phyloP scores from a whole-genome alignment of 2,888 invertebrate species.

The Melanchra persicariae region DNA sequence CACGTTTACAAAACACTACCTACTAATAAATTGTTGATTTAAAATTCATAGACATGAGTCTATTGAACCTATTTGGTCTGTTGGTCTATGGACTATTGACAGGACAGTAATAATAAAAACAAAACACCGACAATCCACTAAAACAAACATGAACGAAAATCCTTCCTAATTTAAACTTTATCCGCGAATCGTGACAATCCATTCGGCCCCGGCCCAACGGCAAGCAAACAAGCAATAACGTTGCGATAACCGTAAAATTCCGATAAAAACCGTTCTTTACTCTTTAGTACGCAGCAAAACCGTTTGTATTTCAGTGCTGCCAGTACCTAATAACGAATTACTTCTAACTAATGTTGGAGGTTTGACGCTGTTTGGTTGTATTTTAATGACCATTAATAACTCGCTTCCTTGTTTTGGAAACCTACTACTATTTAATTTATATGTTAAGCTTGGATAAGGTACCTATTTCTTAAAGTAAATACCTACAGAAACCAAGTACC shows the following conservation, averaged over 20 bases:
- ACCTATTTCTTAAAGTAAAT: not conserved
- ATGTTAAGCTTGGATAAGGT: not conserved
- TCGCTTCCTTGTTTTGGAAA: constrained; percentile 1
- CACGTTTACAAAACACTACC: too few species aligned
- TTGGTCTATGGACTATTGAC: too few species aligned
- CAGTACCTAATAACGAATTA: constrained; percentile 40
- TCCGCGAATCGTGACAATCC: constrained; percentile 53
- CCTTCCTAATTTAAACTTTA: constrained; percentile 51
- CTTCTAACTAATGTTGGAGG: constrained; percentile 28
- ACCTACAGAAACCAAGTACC: not conserved
- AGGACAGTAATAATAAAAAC: constrained; percentile 2
- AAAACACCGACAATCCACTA: constrained; percentile 6
- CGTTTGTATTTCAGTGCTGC: constrained; percentile 56
- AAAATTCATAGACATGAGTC: too few species aligned
- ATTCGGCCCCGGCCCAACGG: constrained; percentile 38
- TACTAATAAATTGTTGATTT: too few species aligned
- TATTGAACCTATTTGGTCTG: too few species aligned
- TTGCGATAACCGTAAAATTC: constrained; percentile 62
- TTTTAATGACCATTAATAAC: not conserved
- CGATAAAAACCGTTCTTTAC: constrained; percentile 64
- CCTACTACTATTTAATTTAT: not conserved
- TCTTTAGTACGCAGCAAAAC: constrained; percentile 59
- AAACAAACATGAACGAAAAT: constrained; percentile 35
- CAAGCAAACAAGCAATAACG: constrained; percentile 58
- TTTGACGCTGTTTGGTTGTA: constrained; percentile 2